Evolutionary conservation across 1,140 invertebrate species (phyloP).

Genomic region (Chrysopa pallens): DNA sequence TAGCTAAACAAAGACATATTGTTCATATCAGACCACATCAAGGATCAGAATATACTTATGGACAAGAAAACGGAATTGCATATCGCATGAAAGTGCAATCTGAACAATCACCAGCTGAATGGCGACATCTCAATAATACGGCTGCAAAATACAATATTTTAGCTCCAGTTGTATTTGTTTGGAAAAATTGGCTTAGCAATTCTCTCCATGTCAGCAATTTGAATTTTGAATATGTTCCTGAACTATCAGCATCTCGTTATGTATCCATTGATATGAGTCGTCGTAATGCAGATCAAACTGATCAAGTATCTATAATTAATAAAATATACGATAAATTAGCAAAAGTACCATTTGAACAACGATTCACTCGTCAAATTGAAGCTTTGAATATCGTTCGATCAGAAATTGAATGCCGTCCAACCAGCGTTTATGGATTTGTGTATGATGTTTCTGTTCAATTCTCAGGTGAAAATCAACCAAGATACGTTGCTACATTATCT

Average conservation of each 20-base stretch:
- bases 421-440: constrained; percentile 20
- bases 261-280: too few species aligned
- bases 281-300: too few species aligned
- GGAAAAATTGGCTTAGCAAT: too few species aligned
- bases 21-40: constrained; percentile 17
- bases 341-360: too few species aligned
- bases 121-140: constrained; percentile 5
- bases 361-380: constrained; percentile 23
- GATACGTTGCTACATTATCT: constrained; percentile 28
- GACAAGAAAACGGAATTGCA: background rate
- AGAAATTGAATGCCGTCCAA: constrained; percentile 29
- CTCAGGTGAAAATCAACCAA: constrained; percentile 21
- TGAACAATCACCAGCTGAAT: background rate
- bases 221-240: too few species aligned
- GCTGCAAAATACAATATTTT: constrained; percentile 9
- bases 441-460: constrained; percentile 31
- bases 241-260: too few species aligned
- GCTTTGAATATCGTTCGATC: constrained; percentile 25
- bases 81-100: background rate
- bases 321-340: too few species aligned
- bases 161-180: too few species aligned
- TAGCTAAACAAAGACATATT: constrained; percentile 20
- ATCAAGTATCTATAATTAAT: too few species aligned
- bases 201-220: too few species aligned
- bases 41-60: constrained; percentile 8